These are phyloP conservation scores for Drosophila borborema DNA, from an alignment of 2,888 invertebrate species.

Conservation along the genomic window DNA sequence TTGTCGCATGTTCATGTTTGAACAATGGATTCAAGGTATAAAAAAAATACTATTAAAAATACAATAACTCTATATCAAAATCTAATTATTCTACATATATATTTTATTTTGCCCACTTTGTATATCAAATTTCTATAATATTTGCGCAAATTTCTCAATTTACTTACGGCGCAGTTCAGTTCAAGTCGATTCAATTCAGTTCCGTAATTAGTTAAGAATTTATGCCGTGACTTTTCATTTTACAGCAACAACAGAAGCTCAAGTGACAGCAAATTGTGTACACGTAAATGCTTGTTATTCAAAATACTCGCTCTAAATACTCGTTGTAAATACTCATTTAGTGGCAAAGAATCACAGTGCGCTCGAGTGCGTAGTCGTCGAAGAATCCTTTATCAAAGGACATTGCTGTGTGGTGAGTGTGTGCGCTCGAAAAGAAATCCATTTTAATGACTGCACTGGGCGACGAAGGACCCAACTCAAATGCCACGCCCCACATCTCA, in stretches of 20 bases:
- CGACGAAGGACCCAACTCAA: slow-evolving; percentile 64
- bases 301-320: slow-evolving; percentile 65
- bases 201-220: slow-evolving; percentile 22
- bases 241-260: neutral
- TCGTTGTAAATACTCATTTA: slow-evolving; percentile 36
- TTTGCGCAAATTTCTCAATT: neutral
- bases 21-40: too few relatives aligned
- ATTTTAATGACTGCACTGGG: slow-evolving; percentile 77
- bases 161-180: neutral
- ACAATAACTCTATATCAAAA: too few relatives aligned
- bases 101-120: neutral
- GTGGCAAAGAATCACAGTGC: slow-evolving; percentile 43
- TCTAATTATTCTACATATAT: neutral
- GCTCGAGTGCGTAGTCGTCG: slow-evolving; percentile 44
- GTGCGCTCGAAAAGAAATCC: slow-evolving; percentile 71
- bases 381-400: slow-evolving; percentile 55
- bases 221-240: neutral
- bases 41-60: too few relatives aligned
- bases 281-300: slow-evolving; percentile 58
- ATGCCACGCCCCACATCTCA: slow-evolving; percentile 6
- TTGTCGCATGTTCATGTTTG: too few relatives aligned
- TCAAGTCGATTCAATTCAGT: neutral
- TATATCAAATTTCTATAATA: too few relatives aligned
- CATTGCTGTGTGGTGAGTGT: slow-evolving; percentile 24
- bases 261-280: slow-evolving; percentile 14